A percentile compares a stretch with the other conserved stretches of the same genome.
These are phyloP conservation scores for Spodoptera litura DNA, from an alignment of 1,140 invertebrate species.

Conservation along the genomic window DNA sequence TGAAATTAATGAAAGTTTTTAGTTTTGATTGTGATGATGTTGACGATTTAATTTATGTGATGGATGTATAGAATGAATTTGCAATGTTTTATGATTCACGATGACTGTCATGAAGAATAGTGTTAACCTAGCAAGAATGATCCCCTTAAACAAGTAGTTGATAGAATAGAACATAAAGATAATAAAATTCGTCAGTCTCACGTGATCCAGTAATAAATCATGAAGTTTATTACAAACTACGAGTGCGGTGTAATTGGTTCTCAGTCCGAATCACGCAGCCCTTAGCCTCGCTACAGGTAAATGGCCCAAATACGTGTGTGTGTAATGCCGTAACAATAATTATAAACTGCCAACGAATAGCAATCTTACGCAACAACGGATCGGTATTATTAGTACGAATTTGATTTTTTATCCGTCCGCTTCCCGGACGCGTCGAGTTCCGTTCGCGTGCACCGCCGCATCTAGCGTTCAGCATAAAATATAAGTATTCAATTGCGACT, in stretches of 20 bases:
- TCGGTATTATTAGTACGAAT: slow-evolving; percentile 74
- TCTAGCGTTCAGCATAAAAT: neutral
- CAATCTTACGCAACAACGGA: slow-evolving; percentile 73
- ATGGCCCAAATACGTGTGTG: slow-evolving; percentile 9
- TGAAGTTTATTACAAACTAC: neutral
- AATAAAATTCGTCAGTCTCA: neutral
- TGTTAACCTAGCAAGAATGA: no score
- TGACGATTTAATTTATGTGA: neutral
- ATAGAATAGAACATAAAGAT: no score
- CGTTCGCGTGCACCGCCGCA: slow-evolving; percentile 63
- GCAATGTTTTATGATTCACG: neutral
- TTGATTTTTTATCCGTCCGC: slow-evolving; percentile 72
- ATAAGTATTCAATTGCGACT: slow-evolving; percentile 35
- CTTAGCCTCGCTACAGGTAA: slow-evolving; percentile 10
- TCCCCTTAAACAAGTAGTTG: no score
- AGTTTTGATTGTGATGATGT: slow-evolving; percentile 3
- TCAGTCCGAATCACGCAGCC: slow-evolving; percentile 24
- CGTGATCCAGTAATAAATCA: neutral
- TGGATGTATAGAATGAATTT: neutral
- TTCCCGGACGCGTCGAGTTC: slow-evolving; percentile 77
- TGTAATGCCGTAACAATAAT: slow-evolving; percentile 43
- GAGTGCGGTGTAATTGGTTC: neutral
- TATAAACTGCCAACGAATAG: slow-evolving; percentile 42
- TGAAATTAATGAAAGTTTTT: slow-evolving; percentile 4
- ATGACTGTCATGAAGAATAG: no score